phyloP scores from a whole-genome alignment of 37 sponge, comb jelly and placozoan genomes.

The Cladorhizidae sp. region DNA sequence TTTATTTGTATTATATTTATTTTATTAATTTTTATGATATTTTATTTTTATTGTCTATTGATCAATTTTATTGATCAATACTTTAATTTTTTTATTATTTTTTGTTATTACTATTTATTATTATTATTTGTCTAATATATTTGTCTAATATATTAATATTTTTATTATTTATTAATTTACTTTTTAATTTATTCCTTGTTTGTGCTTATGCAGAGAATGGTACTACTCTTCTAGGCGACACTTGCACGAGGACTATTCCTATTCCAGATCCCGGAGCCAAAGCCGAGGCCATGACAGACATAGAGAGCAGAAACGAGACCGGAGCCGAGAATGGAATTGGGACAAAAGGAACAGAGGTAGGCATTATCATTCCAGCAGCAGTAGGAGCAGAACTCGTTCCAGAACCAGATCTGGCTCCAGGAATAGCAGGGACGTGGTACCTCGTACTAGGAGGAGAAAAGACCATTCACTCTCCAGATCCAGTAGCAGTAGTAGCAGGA shows the following conservation, averaged over 20 bases:
- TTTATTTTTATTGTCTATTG: no score
- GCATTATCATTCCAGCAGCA: neutral
- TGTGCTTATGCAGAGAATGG: neutral
- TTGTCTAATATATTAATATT: no score
- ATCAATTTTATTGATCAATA: no score
- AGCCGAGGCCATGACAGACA: neutral
- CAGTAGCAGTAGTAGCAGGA: neutral
- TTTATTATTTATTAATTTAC: neutral
- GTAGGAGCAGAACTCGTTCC: neutral
- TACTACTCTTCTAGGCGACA: neutral
- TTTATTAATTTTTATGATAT: no score
- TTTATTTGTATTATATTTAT: no score
- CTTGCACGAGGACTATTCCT: neutral
- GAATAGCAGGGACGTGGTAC: neutral
- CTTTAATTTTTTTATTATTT: no score
- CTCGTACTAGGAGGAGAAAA: neutral
- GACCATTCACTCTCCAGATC: slow-evolving; percentile 10
- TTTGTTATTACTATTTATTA: no score
- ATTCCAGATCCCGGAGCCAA: neutral
- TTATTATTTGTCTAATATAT: no score
- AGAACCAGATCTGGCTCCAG: slow-evolving; percentile 29
- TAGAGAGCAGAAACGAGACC: neutral
- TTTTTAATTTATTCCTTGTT: neutral
- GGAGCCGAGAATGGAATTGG: neutral
- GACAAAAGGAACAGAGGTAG: neutral